A percentile compares a stretch with the other conserved stretches of the same genome.
Evolutionary conservation across 2,888 invertebrate genomes (phyloP).

Genomic region (Molanna angustata): DNA sequence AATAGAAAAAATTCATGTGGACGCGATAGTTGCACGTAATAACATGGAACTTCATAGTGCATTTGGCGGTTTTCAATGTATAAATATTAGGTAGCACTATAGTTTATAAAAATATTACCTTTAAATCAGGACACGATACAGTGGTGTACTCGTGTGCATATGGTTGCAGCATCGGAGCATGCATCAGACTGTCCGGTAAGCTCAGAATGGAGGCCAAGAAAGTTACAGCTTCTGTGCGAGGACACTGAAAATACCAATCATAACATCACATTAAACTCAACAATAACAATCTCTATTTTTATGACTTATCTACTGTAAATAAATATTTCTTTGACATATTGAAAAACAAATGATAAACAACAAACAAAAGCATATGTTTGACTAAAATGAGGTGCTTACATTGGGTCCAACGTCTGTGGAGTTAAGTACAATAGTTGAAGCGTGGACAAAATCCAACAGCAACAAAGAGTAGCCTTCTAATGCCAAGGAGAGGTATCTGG

Average conservation of each 20-base stretch:
- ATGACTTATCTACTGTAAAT: neutral
- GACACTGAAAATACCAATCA: slow-evolving; percentile 56
- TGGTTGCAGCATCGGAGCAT: slow-evolving; percentile 67
- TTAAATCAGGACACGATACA: slow-evolving; percentile 70
- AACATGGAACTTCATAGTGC: too few relatives aligned
- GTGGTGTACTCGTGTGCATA: slow-evolving; percentile 60
- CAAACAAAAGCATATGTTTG: too few relatives aligned
- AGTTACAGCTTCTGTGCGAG: slow-evolving; percentile 87
- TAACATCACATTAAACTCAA: too few relatives aligned
- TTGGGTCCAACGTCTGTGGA: slow-evolving; percentile 69
- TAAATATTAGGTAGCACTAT: too few relatives aligned
- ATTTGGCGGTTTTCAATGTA: too few relatives aligned
- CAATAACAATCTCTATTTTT: too few relatives aligned
- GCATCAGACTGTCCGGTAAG: slow-evolving; percentile 68
- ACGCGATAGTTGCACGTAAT: too few relatives aligned
- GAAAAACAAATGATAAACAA: neutral
- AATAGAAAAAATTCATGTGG: too few relatives aligned
- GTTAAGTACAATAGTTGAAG: slow-evolving; percentile 82
- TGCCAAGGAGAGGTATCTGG: slow-evolving; percentile 80
- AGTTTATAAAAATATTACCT: too few relatives aligned
- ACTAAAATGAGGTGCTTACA: slow-evolving; percentile 38
- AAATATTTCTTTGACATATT: neutral
- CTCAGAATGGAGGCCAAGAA: slow-evolving; percentile 84
- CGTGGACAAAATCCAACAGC: slow-evolving; percentile 85
- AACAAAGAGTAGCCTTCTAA: slow-evolving; percentile 87